Evolutionary conservation across 2,888 invertebrate species (phyloP), one percentile per base, ranked within the genome.

Genomic region (Tridacna gigas): DNA sequence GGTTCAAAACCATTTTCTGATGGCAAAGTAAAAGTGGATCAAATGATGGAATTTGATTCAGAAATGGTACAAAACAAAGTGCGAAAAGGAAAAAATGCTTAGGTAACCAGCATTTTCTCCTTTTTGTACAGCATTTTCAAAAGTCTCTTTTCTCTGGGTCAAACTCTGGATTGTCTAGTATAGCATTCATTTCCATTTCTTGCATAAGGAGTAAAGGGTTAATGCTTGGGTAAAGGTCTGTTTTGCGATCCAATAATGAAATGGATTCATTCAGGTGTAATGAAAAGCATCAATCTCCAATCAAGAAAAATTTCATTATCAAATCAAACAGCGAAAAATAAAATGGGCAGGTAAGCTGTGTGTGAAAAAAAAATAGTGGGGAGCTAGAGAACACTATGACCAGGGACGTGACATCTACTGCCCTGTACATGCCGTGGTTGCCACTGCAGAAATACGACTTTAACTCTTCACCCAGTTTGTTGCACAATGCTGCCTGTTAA

Each of bases 291-390:
- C 25, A 20, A 65, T 13, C 25, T 65, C 25, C 13, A 13, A 25
- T 65, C 65, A 65, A 25, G 22, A 25, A n/a, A 65, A 65, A 65
- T 56, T 65, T 65, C 65, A 65, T 65, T 65, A 65, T n/a, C 4
- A n/a, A 56, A 56, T 56, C 56, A 56, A 56, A 56, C 56, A 20
- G 56, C n/a, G 18, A 56, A 56, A 37, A 37, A 37, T 37, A 37
- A 37, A 2, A 37, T 37, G 37, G 37, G 37, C 37, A 37, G 37
- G 37, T 37, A 20, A n/a, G 56, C 56, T 56, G 18, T n/a, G 9
- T 20, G 56, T 56, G 18, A 56, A 56, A 9, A 20, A 20, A 20
- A 56, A n/a, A 56, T n/a, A 56, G 18, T 56, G 56, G 56, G 56
- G 20, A 20, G n/a, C 20, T 56, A 9, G 4, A 56, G n/a, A 9